Base-by-base conservation (phyloP, 2,888 invertebrate species). In the Sylvicola fuscatus region DNA sequence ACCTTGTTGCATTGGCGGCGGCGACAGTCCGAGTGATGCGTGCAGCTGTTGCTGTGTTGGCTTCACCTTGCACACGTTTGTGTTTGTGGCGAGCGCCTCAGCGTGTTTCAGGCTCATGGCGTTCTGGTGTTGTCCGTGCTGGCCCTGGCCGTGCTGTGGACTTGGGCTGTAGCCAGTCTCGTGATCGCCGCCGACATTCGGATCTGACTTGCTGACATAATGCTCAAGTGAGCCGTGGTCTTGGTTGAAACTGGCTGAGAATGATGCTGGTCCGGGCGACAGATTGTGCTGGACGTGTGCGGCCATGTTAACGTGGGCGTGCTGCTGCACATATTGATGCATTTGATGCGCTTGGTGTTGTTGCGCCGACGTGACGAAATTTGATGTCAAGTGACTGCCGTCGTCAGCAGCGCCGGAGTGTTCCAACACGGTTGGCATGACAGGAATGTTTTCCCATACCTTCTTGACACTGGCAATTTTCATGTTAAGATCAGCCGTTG, bases 401-500 rank as follows among this genome's bases (percentile, higher is more conserved):
- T 42, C 43, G 16, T 41, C 43, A 21, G 39, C 34, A 11, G 34
- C 26, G 3, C 28, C 29, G 37, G 59, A 56, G 44, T 66, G 66
- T 47, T 76, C 75, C 14, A 68, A 68, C 13, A 72, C 73, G 1
- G 73, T 70, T 12, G 74, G 72, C 73, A 73, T 76, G 3, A 66
- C 60, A 10, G 66, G 61, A 2, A 62, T 62, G 42, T 55, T 68
- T 49, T 84, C 83, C 83, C 83, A 84, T 13, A 80, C 79, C 48
- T 62, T 53, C 58, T 92, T 92, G 32, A 90, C 90, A 42, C 87
- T 84, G 27, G 87, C 87, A 46, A 92, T 90, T 63, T 92, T 92
- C 61, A 84, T 72, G 61, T 87, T 87, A 44, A 92, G 70, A 58
- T 92, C 92, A 28, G 87, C 87, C 28, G 86, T 81, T 42, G 81